Evolutionary conservation across 2,888 invertebrate species (phyloP).

Genomic region (Pristionchus entomophagus): DNA sequence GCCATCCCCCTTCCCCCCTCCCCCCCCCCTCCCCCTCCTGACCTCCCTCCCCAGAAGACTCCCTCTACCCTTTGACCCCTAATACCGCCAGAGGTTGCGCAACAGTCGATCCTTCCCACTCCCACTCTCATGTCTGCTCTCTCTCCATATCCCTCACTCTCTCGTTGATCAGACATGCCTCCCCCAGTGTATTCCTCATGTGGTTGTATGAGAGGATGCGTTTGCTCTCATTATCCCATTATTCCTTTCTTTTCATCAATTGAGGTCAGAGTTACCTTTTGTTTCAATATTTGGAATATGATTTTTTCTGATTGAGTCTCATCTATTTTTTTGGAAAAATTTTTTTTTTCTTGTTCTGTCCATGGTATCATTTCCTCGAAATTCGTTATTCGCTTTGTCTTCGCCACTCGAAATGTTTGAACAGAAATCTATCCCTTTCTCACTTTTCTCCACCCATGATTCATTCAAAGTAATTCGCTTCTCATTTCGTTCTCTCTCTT

Average conservation of each 20-base stretch:
- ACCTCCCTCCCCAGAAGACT: neutral
- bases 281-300: too few relatives aligned
- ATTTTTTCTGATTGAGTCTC: too few relatives aligned
- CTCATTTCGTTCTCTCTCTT: neutral
- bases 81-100: constrained; percentile 5
- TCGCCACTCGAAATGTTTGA: neutral
- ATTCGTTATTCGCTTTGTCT: neutral
- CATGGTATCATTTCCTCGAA: neutral
- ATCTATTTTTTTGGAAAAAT: too few relatives aligned
- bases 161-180: neutral
- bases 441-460: neutral
- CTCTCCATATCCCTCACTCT: too few relatives aligned
- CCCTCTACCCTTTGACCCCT: constrained; percentile 2
- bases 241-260: too few relatives aligned
- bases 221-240: neutral
- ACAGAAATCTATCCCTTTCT: constrained; percentile 2
- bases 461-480: neutral
- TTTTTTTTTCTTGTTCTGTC: too few relatives aligned
- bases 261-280: too few relatives aligned
- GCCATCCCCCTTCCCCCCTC: neutral
- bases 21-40: neutral
- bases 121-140: neutral
- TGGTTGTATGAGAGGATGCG: neutral
- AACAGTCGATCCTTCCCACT: neutral
- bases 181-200: neutral